Evolutionary conservation across 2,888 invertebrate genomes (phyloP).

Genomic region (Euproctis similis): DNA sequence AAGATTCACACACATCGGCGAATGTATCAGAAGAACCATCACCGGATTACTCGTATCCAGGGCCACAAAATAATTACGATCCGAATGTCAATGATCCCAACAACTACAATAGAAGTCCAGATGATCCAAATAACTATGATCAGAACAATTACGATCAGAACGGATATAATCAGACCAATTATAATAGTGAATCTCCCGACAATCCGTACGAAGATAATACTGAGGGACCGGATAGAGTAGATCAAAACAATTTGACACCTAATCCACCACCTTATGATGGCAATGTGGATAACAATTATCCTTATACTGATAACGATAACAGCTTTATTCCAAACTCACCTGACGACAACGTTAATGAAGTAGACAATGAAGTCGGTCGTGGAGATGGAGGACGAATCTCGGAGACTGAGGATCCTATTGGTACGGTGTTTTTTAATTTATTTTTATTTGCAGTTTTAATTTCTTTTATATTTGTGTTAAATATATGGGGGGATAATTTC

Average conservation of each 20-base stretch:
- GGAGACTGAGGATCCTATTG: not conserved
- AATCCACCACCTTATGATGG: not conserved
- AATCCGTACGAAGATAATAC: not conserved
- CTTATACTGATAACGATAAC: not conserved
- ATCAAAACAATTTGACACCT: not conserved
- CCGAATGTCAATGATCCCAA: not conserved
- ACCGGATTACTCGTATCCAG: not conserved
- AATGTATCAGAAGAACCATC: not conserved
- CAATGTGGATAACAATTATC: not conserved
- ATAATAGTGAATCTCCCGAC: not conserved
- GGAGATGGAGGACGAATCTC: conserved; percentile 4
- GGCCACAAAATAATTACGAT: not conserved
- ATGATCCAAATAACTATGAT: not conserved
- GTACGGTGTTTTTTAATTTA: conserved; percentile 2
- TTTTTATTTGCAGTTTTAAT: not conserved
- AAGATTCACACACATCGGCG: not conserved
- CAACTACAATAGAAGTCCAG: too few relatives aligned
- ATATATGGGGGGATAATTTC: too few relatives aligned
- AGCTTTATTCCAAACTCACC: too few relatives aligned
- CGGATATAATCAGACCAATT: too few relatives aligned
- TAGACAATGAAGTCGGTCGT: conserved; percentile 1
- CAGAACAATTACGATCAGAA: too few relatives aligned
- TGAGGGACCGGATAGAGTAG: not conserved
- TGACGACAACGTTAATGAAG: not conserved
- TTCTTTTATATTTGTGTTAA: not conserved